A percentile compares a stretch with the other conserved stretches of the same genome.
These are phyloP conservation scores for Cartodere bifasciata DNA, from an alignment of 2,888 invertebrate genomes.

Conservation along the genomic window DNA sequence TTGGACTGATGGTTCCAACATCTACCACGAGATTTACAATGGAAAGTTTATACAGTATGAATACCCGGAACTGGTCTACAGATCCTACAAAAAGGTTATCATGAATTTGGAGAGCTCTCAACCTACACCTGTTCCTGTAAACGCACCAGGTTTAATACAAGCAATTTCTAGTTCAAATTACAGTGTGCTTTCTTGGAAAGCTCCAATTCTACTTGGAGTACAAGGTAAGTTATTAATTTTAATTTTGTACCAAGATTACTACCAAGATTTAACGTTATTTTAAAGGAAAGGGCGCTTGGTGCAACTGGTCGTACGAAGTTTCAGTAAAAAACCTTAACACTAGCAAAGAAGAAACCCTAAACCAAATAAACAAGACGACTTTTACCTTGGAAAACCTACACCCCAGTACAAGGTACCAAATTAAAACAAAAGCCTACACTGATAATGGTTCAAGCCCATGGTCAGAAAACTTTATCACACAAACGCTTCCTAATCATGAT, in stretches of 20 bases:
- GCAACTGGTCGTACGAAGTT: conserved; percentile 69
- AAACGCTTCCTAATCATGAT: conserved; percentile 47
- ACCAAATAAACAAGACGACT: conserved; percentile 44
- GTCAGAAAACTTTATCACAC: conserved; percentile 61
- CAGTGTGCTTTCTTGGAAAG: conserved; percentile 72
- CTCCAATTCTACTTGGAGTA: conserved; percentile 61
- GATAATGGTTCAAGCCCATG: conserved; percentile 67
- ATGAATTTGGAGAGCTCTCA: conserved; percentile 58
- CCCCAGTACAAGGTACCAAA: conserved; percentile 62
- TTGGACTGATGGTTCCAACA: conserved; percentile 71
- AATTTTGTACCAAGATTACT: neutral
- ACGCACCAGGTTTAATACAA: conserved; percentile 66
- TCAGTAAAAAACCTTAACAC: conserved; percentile 45
- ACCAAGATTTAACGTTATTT: conserved; percentile 9
- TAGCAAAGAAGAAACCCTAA: conserved; percentile 32
- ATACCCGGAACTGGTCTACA: conserved; percentile 41
- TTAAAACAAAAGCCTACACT: conserved; percentile 70
- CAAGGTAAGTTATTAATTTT: conserved; percentile 43
- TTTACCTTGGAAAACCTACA: conserved; percentile 55
- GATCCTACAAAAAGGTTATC: conserved; percentile 30
- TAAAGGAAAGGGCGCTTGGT: conserved; percentile 49
- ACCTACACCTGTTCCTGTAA: conserved; percentile 66
- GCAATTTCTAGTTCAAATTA: conserved; percentile 64
- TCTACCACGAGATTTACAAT: conserved; percentile 67
- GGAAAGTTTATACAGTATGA: conserved; percentile 68